Evolutionary conservation across 2,797 vertebrate species (phyloP).

Genomic region (Cyprinella venusta): DNA sequence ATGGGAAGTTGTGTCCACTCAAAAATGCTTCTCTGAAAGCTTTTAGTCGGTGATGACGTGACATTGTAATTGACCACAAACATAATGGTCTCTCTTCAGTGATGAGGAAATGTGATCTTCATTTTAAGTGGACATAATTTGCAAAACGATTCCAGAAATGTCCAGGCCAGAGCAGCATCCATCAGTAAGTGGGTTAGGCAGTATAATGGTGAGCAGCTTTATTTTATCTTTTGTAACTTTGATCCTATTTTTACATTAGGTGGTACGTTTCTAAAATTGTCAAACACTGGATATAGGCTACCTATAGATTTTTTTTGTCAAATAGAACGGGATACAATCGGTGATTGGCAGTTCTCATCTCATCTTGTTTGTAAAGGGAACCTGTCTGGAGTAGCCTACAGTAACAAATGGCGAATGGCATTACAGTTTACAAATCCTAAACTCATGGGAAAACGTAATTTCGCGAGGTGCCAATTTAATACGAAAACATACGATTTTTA

Average conservation of each 20-base stretch:
- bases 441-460: neutral
- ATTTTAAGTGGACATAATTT: constrained; percentile 30
- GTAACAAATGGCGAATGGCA: too few species aligned
- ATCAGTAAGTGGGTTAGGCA: neutral
- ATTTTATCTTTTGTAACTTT: neutral
- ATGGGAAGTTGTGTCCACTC: constrained; percentile 49
- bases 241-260: neutral
- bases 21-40: constrained; percentile 54
- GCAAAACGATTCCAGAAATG: constrained; percentile 11
- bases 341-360: neutral
- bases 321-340: neutral
- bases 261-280: too few species aligned
- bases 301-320: neutral
- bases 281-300: neutral
- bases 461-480: neutral
- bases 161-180: neutral
- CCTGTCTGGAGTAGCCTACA: too few species aligned
- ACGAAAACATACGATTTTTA: neutral
- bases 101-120: constrained; percentile 51
- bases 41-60: constrained; percentile 29
- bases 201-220: neutral
- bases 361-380: neutral
- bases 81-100: constrained; percentile 78
- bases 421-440: neutral
- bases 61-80: constrained; percentile 70